These are phyloP conservation scores for Bufo gargarizans DNA, from an alignment of 2,113 vertebrate species.

Conservation along the genomic window DNA sequence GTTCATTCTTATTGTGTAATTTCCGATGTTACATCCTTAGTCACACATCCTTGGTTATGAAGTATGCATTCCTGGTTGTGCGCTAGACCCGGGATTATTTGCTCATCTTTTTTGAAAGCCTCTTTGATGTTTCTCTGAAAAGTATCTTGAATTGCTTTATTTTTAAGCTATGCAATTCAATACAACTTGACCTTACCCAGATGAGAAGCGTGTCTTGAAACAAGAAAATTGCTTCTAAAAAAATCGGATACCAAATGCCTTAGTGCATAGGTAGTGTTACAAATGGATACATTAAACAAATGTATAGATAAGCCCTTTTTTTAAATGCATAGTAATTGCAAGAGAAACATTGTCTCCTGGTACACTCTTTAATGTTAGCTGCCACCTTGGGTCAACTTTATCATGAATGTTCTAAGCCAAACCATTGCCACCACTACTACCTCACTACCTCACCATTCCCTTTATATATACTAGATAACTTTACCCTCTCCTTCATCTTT, in stretches of 20 bases:
- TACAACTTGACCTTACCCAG: constrained; percentile 3
- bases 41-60: constrained; percentile 4
- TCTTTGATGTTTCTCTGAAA: neutral
- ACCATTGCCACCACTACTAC: neutral
- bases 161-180: constrained; percentile 10
- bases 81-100: constrained; percentile 7
- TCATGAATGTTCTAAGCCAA: no score
- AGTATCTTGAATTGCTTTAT: neutral
- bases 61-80: constrained; percentile 1
- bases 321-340: neutral
- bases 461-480: neutral
- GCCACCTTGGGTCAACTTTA: neutral
- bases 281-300: neutral
- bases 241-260: neutral
- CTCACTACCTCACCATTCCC: neutral
- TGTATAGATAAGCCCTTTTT: no score
- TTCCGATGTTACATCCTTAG: constrained; percentile 3
- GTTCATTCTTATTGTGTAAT: neutral
- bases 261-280: neutral
- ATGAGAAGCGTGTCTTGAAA: neutral
- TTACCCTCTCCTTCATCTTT: no score
- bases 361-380: neutral
- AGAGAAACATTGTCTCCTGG: no score
- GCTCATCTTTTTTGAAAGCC: constrained; percentile 6
- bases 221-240: neutral